These are phyloP conservation scores for Crypturellus tataupa DNA, from an alignment of 2,797 vertebrate genomes.

Conservation along the genomic window DNA sequence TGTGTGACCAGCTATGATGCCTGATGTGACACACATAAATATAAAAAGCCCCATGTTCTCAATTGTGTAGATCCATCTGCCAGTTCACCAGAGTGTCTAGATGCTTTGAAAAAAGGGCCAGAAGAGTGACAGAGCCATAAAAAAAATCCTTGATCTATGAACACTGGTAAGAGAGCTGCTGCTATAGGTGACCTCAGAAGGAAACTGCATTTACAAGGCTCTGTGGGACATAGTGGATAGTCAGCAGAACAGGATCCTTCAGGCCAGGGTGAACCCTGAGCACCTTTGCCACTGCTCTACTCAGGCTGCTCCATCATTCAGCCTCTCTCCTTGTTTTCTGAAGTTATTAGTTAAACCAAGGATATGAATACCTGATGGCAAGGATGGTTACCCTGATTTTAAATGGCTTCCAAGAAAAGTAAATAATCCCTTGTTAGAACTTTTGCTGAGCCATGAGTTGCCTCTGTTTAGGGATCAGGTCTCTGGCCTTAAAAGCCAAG, in stretches of 20 bases:
- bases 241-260: background rate
- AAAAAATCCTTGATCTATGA: background rate
- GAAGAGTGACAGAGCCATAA: background rate
- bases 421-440: background rate
- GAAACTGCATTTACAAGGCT: too few relatives aligned
- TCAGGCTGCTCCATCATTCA: background rate
- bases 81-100: background rate
- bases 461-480: background rate
- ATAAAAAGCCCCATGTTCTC: background rate
- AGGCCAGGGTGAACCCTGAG: background rate
- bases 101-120: background rate
- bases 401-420: background rate
- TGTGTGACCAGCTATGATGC: background rate
- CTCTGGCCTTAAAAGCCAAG: rapidly evolving
- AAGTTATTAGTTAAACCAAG: background rate
- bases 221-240: background rate
- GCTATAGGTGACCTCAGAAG: background rate
- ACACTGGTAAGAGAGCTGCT: background rate
- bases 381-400: background rate
- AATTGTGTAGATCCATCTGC: background rate
- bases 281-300: background rate
- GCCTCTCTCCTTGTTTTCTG: background rate
- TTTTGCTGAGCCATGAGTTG: background rate
- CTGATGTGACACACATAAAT: rapidly evolving
- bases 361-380: background rate